These are phyloP conservation scores for Stenichneumon culpator DNA, from an alignment of 2,888 invertebrate species.

Conservation along the genomic window DNA sequence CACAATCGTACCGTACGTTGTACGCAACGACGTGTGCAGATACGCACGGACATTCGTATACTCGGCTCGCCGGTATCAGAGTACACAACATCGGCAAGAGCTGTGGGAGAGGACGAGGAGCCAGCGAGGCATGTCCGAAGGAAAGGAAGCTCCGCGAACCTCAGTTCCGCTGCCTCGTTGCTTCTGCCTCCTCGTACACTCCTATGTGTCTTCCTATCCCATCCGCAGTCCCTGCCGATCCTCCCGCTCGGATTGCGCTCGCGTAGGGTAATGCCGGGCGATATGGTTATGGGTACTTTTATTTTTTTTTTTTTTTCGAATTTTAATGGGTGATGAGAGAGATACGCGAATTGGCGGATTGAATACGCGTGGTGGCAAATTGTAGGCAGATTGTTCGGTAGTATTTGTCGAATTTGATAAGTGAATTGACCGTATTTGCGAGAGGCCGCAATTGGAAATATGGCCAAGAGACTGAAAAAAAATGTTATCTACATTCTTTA, in stretches of 20 bases:
- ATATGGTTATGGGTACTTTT: not conserved
- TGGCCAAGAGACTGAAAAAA: too few species aligned
- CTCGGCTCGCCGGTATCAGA: constrained; percentile 31
- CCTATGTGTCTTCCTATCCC: constrained; percentile 64
- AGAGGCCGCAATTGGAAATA: too few species aligned
- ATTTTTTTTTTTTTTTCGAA: too few species aligned
- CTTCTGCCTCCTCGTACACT: constrained; percentile 70
- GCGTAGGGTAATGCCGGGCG: not conserved
- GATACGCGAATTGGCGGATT: too few species aligned
- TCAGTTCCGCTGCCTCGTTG: constrained; percentile 84
- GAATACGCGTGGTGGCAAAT: too few species aligned
- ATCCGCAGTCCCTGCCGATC: constrained; percentile 39
- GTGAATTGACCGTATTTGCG: too few species aligned
- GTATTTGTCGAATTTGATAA: too few species aligned
- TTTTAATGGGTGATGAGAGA: not conserved
- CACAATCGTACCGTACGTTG: not conserved
- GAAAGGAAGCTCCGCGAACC: constrained; percentile 85
- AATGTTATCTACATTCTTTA: too few species aligned
- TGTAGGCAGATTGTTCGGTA: too few species aligned
- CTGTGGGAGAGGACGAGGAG: constrained; percentile 84
- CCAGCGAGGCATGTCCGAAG: constrained; percentile 83
- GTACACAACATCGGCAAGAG: constrained; percentile 60
- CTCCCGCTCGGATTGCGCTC: constrained; percentile 49
- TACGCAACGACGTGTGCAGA: not conserved
- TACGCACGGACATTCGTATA: constrained; percentile 39